phyloP scores from a whole-genome alignment of 1,140 invertebrate species.

The Orius laevigatus region DNA sequence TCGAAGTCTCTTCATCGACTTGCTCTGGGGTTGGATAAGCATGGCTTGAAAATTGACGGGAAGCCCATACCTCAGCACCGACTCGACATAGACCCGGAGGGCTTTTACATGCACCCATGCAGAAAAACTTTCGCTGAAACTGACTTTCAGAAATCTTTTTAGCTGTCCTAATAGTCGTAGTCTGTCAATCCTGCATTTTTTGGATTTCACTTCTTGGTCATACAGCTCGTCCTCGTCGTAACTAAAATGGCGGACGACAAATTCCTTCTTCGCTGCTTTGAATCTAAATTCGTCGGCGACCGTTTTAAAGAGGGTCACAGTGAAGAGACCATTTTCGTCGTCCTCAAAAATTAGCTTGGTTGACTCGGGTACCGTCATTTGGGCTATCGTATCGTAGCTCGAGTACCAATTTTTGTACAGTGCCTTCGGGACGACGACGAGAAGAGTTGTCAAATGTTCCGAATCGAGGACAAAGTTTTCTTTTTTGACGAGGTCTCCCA shows the following conservation, averaged over 20 bases:
- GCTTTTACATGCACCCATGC: neutral
- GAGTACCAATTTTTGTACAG: slow-evolving; percentile 75
- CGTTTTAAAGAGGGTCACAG: too few species aligned
- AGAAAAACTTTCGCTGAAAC: neutral
- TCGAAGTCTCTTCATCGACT: slow-evolving; percentile 71
- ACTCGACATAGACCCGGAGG: neutral
- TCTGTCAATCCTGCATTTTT: slow-evolving; percentile 89
- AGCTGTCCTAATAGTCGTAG: slow-evolving; percentile 73
- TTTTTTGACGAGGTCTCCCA: slow-evolving; percentile 95
- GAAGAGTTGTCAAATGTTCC: slow-evolving; percentile 88
- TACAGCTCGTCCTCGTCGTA: slow-evolving; percentile 93
- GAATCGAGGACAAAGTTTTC: slow-evolving; percentile 97
- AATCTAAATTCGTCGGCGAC: slow-evolving; percentile 88
- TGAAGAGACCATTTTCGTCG: slow-evolving; percentile 79
- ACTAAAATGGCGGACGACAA: slow-evolving; percentile 90
- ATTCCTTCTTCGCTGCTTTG: slow-evolving; percentile 84
- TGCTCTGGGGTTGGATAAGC: slow-evolving; percentile 84
- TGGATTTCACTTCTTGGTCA: slow-evolving; percentile 91
- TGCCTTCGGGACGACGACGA: slow-evolving; percentile 91
- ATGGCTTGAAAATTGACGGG: slow-evolving; percentile 98
- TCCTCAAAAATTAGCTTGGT: slow-evolving; percentile 81
- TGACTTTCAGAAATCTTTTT: slow-evolving; percentile 36
- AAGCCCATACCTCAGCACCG: neutral
- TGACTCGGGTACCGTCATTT: slow-evolving; percentile 95
- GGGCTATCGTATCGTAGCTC: slow-evolving; percentile 84